Evolutionary conservation across 2,888 invertebrate species (phyloP).

Genomic region (Sesia apiformis): DNA sequence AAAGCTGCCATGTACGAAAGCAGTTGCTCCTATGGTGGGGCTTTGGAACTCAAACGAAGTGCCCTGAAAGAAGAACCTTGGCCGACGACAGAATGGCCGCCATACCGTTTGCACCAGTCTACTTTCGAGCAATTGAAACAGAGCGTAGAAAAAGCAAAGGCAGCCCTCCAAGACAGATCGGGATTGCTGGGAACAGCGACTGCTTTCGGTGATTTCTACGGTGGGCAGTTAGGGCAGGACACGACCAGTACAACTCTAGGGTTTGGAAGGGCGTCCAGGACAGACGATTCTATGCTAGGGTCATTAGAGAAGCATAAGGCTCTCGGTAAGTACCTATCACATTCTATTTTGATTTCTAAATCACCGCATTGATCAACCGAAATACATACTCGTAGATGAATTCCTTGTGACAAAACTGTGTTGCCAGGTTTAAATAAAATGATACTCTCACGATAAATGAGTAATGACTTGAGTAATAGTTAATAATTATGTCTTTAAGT

Average conservation of each 20-base stretch:
- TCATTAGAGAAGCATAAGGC: conserved; percentile 58
- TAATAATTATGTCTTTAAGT: no score
- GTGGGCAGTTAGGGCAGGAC: conserved; percentile 66
- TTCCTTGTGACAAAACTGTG: no score
- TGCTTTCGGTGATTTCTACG: conserved; percentile 81
- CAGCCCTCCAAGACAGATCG: conserved; percentile 83
- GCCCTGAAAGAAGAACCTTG: conserved; percentile 74
- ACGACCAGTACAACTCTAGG: conserved; percentile 43
- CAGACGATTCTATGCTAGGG: conserved; percentile 61
- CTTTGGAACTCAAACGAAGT: conserved; percentile 83
- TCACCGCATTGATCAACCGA: no score
- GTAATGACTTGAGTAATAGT: no score
- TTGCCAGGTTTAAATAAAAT: no score
- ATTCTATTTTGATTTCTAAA: no score
- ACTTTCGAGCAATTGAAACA: conserved; percentile 93
- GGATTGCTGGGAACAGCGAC: conserved; percentile 81
- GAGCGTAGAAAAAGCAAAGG: conserved; percentile 92
- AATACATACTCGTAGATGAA: no score
- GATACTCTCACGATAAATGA: no score
- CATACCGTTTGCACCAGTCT: conserved; percentile 88
- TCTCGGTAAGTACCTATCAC: conserved; percentile 40
- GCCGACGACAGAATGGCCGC: conserved; percentile 81
- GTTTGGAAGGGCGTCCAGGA: conserved; percentile 47
- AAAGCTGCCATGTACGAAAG: conserved; percentile 90
- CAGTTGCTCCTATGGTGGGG: conserved; percentile 93